A percentile compares a stretch with the other conserved stretches of the same genome.
Evolutionary conservation across 2,888 invertebrate genomes (phyloP).

Genomic region (Trachelus stipa): DNA sequence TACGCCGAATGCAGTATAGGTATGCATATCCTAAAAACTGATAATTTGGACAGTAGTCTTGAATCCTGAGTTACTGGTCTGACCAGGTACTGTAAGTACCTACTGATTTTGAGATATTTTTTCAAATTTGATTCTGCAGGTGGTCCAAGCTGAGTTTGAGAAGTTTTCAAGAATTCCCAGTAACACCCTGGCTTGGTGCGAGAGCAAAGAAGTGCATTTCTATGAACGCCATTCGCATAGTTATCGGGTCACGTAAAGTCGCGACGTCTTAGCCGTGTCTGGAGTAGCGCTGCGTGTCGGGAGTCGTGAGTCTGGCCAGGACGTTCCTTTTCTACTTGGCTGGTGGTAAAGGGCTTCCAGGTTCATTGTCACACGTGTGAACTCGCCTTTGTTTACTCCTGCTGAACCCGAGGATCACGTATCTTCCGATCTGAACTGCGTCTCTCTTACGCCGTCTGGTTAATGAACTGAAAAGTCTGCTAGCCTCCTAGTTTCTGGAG

Average conservation of each 20-base stretch:
- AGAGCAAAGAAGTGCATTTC: slow-evolving; percentile 1
- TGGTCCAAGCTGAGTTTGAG: not conserved
- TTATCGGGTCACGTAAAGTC: slow-evolving; percentile 46
- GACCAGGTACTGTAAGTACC: not conserved
- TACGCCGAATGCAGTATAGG: not conserved
- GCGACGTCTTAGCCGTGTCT: slow-evolving; percentile 38
- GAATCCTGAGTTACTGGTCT: not conserved
- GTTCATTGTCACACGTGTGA: slow-evolving; percentile 59
- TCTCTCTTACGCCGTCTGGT: slow-evolving; percentile 44
- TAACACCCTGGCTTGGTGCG: not conserved
- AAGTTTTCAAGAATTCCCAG: not conserved
- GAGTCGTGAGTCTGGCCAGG: not conserved
- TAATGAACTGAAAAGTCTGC: slow-evolving; percentile 45
- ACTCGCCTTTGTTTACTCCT: slow-evolving; percentile 51
- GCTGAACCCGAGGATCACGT: slow-evolving; percentile 35
- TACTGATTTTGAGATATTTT: not conserved
- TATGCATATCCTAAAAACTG: not conserved
- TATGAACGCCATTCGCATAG: slow-evolving; percentile 44
- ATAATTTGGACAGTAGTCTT: not conserved
- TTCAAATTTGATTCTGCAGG: not conserved
- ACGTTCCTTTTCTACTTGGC: not conserved
- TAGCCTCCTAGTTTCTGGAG: not conserved
- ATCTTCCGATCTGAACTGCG: slow-evolving; percentile 47
- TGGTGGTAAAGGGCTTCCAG: slow-evolving; percentile 40
- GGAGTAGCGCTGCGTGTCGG: slow-evolving; percentile 17